A percentile compares a stretch with the other conserved stretches of the same genome.
These are phyloP conservation scores for Lasioglossum albipes DNA, from an alignment of 1,140 invertebrate species.

Conservation along the genomic window DNA sequence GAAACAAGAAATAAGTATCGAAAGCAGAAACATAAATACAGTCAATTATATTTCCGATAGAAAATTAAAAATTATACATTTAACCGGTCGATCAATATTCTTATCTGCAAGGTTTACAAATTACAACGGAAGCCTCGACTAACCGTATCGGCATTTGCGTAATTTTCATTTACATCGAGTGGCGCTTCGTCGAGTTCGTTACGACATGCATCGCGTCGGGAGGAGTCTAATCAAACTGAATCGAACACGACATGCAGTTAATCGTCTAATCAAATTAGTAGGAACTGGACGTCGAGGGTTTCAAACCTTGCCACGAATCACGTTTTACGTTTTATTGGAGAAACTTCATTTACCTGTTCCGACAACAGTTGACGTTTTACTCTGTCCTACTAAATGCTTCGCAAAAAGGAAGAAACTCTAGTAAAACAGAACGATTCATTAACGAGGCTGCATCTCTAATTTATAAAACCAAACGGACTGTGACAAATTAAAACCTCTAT, in stretches of 20 bases:
- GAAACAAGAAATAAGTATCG: no score
- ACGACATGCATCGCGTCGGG: conserved; percentile 46
- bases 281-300: conserved; percentile 38
- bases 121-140: conserved; percentile 6
- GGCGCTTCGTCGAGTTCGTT: conserved; percentile 58
- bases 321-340: conserved; percentile 39
- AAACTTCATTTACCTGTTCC: neutral
- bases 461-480: neutral
- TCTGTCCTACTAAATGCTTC: neutral
- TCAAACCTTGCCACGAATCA: conserved; percentile 27
- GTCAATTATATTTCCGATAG: neutral
- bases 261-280: conserved; percentile 60
- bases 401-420: neutral
- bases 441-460: no score
- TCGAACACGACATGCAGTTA: conserved; percentile 46
- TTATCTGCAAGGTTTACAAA: neutral
- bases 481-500: no score
- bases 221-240: conserved; percentile 56
- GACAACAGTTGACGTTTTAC: neutral
- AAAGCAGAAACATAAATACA: neutral
- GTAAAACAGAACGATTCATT: neutral
- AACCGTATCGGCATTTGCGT: conserved; percentile 47
- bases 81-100: neutral
- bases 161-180: conserved; percentile 42
- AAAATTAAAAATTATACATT: neutral